Base-by-base conservation (phyloP, 2,797 vertebrate genomes). In the Danio kyathit region DNA sequence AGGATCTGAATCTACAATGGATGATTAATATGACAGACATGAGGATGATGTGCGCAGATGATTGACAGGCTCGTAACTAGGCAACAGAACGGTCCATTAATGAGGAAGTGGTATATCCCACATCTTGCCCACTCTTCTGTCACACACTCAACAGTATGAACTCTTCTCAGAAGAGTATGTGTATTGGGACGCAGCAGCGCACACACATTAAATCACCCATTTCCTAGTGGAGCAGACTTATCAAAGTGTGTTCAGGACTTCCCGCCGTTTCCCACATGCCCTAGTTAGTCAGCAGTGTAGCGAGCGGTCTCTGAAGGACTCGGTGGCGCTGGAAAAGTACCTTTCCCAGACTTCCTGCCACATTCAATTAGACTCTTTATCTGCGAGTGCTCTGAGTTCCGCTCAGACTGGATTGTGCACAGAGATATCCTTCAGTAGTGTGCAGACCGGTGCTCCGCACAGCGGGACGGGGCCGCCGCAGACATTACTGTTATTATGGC, bases 301-400 rank as follows among this genome's bases (percentile, higher is more conserved):
- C 21, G 49, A 84, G 76, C 72, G 82, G 21, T 16, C 66, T 66
- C 19, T 49, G 66, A 61, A 86, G 56, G 80, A 85, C 81, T 82
- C 85, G 17, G 69, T 17, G 60, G 82, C 16, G 73, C 87, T 87
- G 88, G 5, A 77, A 89, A 92, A 88, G 88, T 87, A 88, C 89
- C 90, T 90, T 93, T 93, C 91, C 92, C 87, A 80, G 76, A 88
- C 92, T 93, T 93, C 92, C 92, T 89, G 89, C 85, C 89, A 87
- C 84, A 93, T 94, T 94, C 92, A 93, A 89, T 93, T 89, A 90
- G 89, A 83, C 80, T 74, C 81, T 89, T 91, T 80, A 60, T 80
- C 73, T 70, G 60, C 16, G 54, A 12, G 16, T 52, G 17, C 69
- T 69, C 89, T 85, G 83, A 60, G 90, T 92, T 92, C 91, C 90